phyloP scores from a whole-genome alignment of 2,797 vertebrate genomes.

The Sebastes reedi region DNA sequence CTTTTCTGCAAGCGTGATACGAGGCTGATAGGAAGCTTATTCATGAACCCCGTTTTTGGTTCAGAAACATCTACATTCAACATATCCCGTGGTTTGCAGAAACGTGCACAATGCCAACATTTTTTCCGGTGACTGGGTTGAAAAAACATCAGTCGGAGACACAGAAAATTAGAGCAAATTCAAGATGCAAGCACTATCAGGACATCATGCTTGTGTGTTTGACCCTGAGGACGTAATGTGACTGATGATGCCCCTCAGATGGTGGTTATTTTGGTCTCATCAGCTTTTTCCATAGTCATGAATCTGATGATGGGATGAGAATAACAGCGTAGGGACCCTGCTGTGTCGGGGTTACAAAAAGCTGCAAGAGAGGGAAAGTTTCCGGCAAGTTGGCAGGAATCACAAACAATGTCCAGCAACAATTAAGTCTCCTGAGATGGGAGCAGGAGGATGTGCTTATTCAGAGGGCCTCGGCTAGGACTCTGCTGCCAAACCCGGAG shows the following conservation, averaged over 20 bases:
- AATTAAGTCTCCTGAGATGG: constrained; percentile 58
- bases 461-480: constrained; percentile 13
- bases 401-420: constrained; percentile 52
- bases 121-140: not conserved
- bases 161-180: constrained; percentile 31
- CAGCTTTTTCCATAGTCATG: constrained; percentile 71
- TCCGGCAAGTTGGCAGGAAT: constrained; percentile 58
- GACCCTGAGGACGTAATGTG: constrained; percentile 67
- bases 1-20: not conserved
- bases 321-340: constrained; percentile 46
- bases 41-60: not conserved
- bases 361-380: constrained; percentile 44
- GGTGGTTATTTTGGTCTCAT: constrained; percentile 46
- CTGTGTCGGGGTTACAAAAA: constrained; percentile 31
- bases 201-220: constrained; percentile 24
- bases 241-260: constrained; percentile 67
- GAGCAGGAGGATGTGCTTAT: constrained; percentile 42
- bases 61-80: not conserved
- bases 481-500: constrained; percentile 23
- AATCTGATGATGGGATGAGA: constrained; percentile 57
- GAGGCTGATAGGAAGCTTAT: not conserved
- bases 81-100: not conserved
- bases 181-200: constrained; percentile 20
- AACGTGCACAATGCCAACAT: not conserved
- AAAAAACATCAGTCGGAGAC: not conserved